Percentiles rank a stretch among this genome's conserved stretches.
These are phyloP conservation scores for Protonemura montana DNA, from an alignment of 2,888 invertebrate genomes.

Conservation along the genomic window DNA sequence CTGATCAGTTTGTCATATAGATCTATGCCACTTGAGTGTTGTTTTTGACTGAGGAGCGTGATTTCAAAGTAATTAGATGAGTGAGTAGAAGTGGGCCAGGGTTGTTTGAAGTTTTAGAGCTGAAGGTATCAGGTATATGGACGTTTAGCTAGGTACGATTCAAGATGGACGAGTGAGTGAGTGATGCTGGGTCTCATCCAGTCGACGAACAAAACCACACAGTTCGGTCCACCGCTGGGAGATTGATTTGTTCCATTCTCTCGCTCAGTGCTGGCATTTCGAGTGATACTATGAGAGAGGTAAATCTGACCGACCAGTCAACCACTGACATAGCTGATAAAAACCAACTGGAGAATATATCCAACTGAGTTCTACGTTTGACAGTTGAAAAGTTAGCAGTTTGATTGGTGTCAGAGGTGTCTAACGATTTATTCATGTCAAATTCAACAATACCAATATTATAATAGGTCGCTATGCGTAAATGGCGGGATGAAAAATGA, in stretches of 20 bases:
- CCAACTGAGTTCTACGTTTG: conserved; percentile 47
- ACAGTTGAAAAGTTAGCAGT: conserved; percentile 46
- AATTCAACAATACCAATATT: conserved; percentile 28
- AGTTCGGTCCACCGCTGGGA: background rate
- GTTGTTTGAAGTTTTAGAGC: too few relatives aligned
- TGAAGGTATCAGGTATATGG: too few relatives aligned
- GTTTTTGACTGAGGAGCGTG: too few relatives aligned
- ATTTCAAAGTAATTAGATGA: too few relatives aligned
- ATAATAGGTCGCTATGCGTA: background rate
- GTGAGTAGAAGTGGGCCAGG: too few relatives aligned
- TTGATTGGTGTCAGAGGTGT: conserved; percentile 49
- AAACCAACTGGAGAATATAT: background rate
- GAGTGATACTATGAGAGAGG: background rate
- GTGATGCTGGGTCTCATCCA: too few relatives aligned
- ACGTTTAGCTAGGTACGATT: too few relatives aligned
- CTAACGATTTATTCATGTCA: conserved; percentile 48
- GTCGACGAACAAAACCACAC: background rate
- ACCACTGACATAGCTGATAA: background rate
- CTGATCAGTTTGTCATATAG: too few relatives aligned
- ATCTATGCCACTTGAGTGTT: too few relatives aligned
- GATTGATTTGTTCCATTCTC: conserved; percentile 25
- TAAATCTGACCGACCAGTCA: background rate
- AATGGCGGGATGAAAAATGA: background rate
- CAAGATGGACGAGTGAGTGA: too few relatives aligned
- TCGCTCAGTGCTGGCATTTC: background rate